phyloP scores from a whole-genome alignment of 2,797 vertebrate species.

The Muscicapa comitata region DNA sequence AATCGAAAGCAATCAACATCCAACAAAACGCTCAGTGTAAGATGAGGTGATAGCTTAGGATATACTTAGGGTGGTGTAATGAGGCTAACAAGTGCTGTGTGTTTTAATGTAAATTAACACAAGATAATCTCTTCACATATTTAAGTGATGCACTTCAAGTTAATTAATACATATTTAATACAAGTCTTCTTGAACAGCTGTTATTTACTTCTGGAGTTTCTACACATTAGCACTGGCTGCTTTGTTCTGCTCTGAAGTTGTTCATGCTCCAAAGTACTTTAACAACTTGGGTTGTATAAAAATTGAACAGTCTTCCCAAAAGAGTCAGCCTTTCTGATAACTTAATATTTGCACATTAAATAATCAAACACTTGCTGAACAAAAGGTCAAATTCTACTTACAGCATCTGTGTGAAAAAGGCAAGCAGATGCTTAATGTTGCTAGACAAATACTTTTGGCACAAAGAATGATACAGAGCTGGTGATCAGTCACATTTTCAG shows the following conservation, averaged over 20 bases:
- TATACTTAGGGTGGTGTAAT: conserved; percentile 50
- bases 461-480: conserved; percentile 16
- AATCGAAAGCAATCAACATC: conserved; percentile 67
- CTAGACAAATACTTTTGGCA: conserved; percentile 52
- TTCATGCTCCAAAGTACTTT: conserved; percentile 51
- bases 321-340: conserved; percentile 61
- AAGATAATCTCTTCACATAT: conserved; percentile 71
- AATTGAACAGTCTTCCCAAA: conserved; percentile 54
- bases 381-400: conserved; percentile 69
- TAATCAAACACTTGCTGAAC: conserved; percentile 61
- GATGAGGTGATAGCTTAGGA: conserved; percentile 48
- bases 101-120: conserved; percentile 71
- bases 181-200: conserved; percentile 71
- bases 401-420: conserved; percentile 58
- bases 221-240: conserved; percentile 62
- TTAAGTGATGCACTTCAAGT: conserved; percentile 70
- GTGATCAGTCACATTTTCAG: conserved; percentile 22
- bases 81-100: conserved; percentile 65
- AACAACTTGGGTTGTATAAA: conserved; percentile 50
- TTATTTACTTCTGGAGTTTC: conserved; percentile 72
- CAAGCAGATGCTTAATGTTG: conserved; percentile 66
- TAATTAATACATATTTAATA: conserved; percentile 74
- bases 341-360: conserved; percentile 66
- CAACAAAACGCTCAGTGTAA: conserved; percentile 33
- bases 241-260: conserved; percentile 66